Conservation (phyloP, 2,113 vertebrate species). For the Festucalex cinctus region DNA sequence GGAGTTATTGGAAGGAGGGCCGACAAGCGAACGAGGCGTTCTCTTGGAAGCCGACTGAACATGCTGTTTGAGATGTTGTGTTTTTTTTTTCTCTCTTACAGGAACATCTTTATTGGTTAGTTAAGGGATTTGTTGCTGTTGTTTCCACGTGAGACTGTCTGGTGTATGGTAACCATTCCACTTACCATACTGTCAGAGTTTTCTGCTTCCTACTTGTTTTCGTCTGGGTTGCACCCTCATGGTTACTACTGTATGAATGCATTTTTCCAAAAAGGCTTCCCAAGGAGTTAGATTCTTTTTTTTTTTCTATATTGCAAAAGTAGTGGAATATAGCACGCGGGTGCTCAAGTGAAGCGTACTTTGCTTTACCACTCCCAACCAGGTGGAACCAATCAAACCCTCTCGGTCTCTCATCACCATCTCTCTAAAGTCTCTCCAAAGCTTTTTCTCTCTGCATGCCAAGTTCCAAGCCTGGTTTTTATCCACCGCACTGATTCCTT, state of each 20-base stretch:
- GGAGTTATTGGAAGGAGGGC: constrained; percentile 55
- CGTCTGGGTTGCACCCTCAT: constrained; percentile 14
- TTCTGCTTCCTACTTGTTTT: constrained; percentile 32
- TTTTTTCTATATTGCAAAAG: constrained; percentile 2
- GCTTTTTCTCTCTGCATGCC: constrained; percentile 5
- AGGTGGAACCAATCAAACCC: constrained; percentile 43
- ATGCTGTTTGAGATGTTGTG: constrained; percentile 20
- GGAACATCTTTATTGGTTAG: constrained; percentile 1
- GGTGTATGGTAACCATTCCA: constrained; percentile 24
- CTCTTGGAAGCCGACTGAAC: constrained; percentile 52
- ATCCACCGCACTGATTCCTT: constrained; percentile 8
- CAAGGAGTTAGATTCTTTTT: constrained; percentile 11
- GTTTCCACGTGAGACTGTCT: constrained; percentile 19
- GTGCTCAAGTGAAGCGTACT: constrained; percentile 9
- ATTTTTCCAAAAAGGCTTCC: constrained; percentile 19
- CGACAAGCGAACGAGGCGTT: constrained; percentile 34
- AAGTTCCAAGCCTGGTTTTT: constrained; percentile 23
- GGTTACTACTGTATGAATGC: constrained; percentile 34
- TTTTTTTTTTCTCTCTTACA: constrained; percentile 6
- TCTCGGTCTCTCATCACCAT: constrained; percentile 13
- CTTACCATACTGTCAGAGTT: constrained; percentile 31
- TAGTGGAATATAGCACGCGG: constrained; percentile 5
- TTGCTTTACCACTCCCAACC: constrained; percentile 23
- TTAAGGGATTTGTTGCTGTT: constrained; percentile 18
- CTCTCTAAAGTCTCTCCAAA: constrained; percentile 15